A percentile compares a stretch with the other conserved stretches of the same genome.
phyloP scores from a whole-genome alignment of 2,797 vertebrate species.

The Aldrovandia affinis region DNA sequence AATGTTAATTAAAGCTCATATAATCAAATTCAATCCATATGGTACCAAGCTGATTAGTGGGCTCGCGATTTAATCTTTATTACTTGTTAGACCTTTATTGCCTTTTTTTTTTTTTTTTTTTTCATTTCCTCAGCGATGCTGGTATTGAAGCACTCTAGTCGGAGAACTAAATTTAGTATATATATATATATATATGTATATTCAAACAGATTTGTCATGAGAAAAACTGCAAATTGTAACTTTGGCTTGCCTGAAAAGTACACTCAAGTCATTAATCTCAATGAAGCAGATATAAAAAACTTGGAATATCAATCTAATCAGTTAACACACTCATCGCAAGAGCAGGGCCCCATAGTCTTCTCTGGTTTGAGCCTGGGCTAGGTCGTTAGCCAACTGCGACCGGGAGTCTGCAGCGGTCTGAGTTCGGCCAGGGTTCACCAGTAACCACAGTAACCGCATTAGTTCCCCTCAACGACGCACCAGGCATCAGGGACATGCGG shows the following conservation, averaged over 20 bases:
- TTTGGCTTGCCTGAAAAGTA: not conserved
- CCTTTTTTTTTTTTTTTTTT: constrained; percentile 28
- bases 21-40: constrained; percentile 55
- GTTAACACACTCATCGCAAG: not conserved
- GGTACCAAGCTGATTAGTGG: constrained; percentile 46
- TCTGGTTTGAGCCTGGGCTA: no score
- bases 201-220: not conserved
- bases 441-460: not conserved
- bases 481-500: no score
- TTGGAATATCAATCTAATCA: not conserved
- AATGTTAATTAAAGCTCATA: constrained; percentile 55
- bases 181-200: not conserved
- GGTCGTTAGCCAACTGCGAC: no score
- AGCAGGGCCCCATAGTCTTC: no score
- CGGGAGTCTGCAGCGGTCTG: not conserved
- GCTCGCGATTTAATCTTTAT: constrained; percentile 41
- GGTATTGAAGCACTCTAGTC: not conserved
- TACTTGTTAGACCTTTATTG: constrained; percentile 47
- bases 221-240: not conserved
- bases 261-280: not conserved
- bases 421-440: not conserved
- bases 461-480: no score
- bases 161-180: not conserved
- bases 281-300: not conserved
- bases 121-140: constrained; percentile 32